Base-by-base conservation (phyloP, 2,113 vertebrate species). In the Octodon degus region DNA sequence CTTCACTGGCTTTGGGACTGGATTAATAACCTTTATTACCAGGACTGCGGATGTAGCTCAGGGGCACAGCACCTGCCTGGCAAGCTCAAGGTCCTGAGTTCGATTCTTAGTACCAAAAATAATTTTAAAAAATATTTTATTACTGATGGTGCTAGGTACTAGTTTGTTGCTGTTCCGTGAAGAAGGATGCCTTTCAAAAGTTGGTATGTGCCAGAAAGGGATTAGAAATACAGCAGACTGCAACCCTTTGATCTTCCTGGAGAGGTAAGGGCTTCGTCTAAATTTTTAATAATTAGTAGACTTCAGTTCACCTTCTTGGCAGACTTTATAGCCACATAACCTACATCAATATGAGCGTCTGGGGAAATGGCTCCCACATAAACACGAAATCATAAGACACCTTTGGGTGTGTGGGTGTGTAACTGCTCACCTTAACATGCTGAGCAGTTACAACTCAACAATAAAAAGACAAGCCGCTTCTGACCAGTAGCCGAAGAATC, bases 261-360 rank as follows among this genome's bases (percentile, higher is more conserved):
- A 87, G 58, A n/a, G 68, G 19, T 30, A 86, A 89, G 37, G 20
- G 60, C 17, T 95, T 86, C 83, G 50, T 62, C 70, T 87, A 90
- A 92, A 90, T 80, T 92, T 82, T 50, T 47, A 81, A 37, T 43
- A 87, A 91, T 58, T 37, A 90, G 67, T 72, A 91, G 50, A 70
- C 50, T 90, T 90, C 37, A 40, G 20, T 72, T 72, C 53, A 60
- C 22, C 5, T 90, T 16, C 76, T n/a, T 34, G 30, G 77, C 63
- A 88, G 93, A 32, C 90, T 87, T 63, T 68, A 93, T 84, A 93
- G 77, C 70, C 19, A 10, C 25, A 4, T 91, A 76, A 83, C 47
- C n/a, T 79, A 4, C 62, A 32, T 67, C 32, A 30, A 40, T 72
- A 14, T 70, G 40, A 90, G 37, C 77, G 79, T 65, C 30, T 81